Evolutionary conservation across 2,888 invertebrate genomes (phyloP).

Genomic region (Nomada goodeniana): DNA sequence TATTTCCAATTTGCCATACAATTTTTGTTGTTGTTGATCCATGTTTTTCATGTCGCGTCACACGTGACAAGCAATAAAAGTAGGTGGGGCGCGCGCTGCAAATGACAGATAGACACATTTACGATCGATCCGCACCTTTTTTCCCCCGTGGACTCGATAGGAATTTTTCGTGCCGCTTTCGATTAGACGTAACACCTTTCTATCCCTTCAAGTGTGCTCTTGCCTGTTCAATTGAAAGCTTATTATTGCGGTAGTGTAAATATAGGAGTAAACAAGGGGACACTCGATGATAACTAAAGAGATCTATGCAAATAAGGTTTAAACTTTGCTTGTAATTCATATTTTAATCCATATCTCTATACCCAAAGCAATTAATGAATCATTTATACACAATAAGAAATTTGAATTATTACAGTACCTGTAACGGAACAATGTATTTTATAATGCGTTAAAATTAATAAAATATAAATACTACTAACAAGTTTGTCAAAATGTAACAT

Average conservation of each 20-base stretch:
- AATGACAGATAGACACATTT: constrained; percentile 56
- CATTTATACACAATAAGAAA: too few relatives aligned
- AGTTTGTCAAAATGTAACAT: too few relatives aligned
- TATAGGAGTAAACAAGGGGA: background rate
- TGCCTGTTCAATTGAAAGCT: background rate
- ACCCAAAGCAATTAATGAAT: too few relatives aligned
- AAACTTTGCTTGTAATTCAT: too few relatives aligned
- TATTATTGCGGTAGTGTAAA: background rate
- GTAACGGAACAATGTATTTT: too few relatives aligned
- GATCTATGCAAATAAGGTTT: too few relatives aligned
- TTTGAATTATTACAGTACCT: too few relatives aligned
- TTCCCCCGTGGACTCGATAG: constrained; percentile 5
- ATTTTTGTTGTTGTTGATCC: constrained; percentile 40
- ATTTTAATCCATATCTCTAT: too few relatives aligned
- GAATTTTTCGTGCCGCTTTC: constrained; percentile 8
- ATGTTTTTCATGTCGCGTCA: background rate
- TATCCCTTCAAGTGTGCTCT: background rate
- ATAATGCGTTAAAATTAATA: too few relatives aligned
- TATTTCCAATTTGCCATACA: constrained; percentile 2
- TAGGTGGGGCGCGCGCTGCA: constrained; percentile 58
- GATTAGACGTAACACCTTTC: background rate
- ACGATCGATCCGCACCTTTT: constrained; percentile 42
- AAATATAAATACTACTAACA: too few relatives aligned
- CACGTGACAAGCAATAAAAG: constrained; percentile 56
- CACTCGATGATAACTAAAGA: too few relatives aligned